A percentile compares a stretch with the other conserved stretches of the same genome.
Evolutionary conservation across 2,888 invertebrate species (phyloP).

Genomic region (Eucera pruinosa): DNA sequence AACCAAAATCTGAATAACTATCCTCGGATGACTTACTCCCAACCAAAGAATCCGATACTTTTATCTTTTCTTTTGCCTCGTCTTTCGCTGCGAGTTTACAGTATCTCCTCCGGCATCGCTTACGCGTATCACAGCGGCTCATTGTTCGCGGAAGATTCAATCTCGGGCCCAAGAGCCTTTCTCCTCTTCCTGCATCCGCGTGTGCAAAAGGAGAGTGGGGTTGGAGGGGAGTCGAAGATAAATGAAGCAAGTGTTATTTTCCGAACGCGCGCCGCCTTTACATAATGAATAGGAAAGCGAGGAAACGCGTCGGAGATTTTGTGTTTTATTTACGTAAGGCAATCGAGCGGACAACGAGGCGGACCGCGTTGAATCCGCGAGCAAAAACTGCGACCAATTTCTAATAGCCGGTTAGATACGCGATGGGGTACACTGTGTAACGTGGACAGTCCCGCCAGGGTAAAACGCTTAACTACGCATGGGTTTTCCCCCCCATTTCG

Average conservation of each 20-base stretch:
- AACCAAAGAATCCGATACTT: background rate
- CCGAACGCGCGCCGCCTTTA: constrained; percentile 50
- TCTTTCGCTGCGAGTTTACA: constrained; percentile 3
- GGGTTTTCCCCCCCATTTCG: constrained; percentile 28
- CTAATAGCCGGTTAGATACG: constrained; percentile 53
- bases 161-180: constrained; percentile 46
- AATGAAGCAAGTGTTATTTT: constrained; percentile 62
- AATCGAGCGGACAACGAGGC: constrained; percentile 27
- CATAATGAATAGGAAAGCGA: constrained; percentile 61
- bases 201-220: background rate
- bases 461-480: constrained; percentile 60
- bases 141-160: constrained; percentile 60
- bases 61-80: constrained; percentile 2
- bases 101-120: constrained; percentile 45
- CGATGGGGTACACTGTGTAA: constrained; percentile 3
- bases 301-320: constrained; percentile 48
- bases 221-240: constrained; percentile 37
- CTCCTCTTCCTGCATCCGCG: constrained; percentile 49
- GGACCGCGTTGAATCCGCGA: constrained; percentile 24
- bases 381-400: constrained; percentile 64
- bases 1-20: background rate
- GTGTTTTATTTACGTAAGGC: constrained; percentile 55
- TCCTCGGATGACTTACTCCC: background rate
- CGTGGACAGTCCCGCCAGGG: constrained; percentile 36
- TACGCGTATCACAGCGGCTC: constrained; percentile 49